Base-by-base conservation (phyloP, 2,113 vertebrate genomes). In the Atherinomorus stipes region DNA sequence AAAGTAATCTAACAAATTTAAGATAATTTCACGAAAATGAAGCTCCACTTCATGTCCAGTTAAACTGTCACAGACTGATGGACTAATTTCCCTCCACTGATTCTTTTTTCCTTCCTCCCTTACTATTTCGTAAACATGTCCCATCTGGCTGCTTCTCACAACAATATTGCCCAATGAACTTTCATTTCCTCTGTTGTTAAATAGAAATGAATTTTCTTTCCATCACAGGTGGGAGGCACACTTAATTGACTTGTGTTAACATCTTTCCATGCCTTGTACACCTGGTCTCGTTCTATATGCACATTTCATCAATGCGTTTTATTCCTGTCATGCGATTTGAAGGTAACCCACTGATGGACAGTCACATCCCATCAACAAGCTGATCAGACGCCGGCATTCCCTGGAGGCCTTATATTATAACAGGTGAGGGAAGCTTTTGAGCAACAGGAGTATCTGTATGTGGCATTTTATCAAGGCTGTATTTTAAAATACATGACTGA, bases 191-290 rank as follows among this genome's bases (percentile, higher is more conserved):
- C 61, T 74, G 85, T 86, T 91, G 92, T 90, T 93, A 93, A 92
- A 85, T 89, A 90, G 87, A 92, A 92, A 92, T 91, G 89, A 93
- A 90, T 84, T 71, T 89, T 89, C 87, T 84, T 87, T 87, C 84
- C 78, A 89, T 90, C 92, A 91, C 92, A 94, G 92, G 90, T 94
- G 92, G 90, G 78, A 86, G 82, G 83, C 80, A 57, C 64, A 81
- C 77, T 87, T 92, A 90, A 93, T 93, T 93, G 91, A 93, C 90
- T 91, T 28, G 50, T 91, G 91, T 93, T 91, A 88, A 90, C 89
- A 86, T 90, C 85, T 80, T 76, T 52, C 64, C 69, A 28, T 71
- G 64, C 84, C 83, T 73, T 60, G 82, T 89, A 87, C 92, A 92
- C 93, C 92, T 93, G 93, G 61, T 84, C 74, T 92, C 91, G 40